phyloP scores from a whole-genome alignment of 2,888 invertebrate species.

The Spisula subtruncata region DNA sequence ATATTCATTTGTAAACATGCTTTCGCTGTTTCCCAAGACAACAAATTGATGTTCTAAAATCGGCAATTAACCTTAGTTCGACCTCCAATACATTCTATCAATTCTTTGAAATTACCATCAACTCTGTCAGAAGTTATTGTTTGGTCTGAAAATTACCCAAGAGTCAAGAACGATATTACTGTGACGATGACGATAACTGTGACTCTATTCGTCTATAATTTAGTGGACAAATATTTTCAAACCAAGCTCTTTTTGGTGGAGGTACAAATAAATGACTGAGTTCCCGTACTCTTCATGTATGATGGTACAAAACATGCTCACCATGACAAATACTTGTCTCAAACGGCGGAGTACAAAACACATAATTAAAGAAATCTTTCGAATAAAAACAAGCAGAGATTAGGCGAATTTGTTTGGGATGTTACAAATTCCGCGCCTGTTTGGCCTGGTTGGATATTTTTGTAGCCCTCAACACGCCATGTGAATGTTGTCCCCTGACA shows the following conservation, averaged over 20 bases:
- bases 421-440: background rate
- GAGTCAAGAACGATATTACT: background rate
- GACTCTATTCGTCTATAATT: conserved; percentile 13
- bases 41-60: conserved; percentile 10
- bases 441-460: conserved; percentile 2
- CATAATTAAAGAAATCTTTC: background rate
- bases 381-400: background rate
- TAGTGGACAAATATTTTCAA: conserved; percentile 23
- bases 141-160: background rate
- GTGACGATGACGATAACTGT: background rate
- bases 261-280: conserved; percentile 21
- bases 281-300: background rate
- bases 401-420: background rate
- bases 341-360: background rate
- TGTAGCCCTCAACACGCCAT: background rate
- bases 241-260: background rate
- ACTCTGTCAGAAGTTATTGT: conserved; percentile 12
- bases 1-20: conserved; percentile 24
- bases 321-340: conserved; percentile 5
- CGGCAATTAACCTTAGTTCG: conserved; percentile 10
- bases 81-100: conserved; percentile 6
- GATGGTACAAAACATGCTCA: conserved; percentile 4
- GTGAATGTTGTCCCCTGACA: background rate
- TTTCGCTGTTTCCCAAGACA: conserved; percentile 19
- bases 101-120: conserved; percentile 2